Evolutionary conservation across 2,113 vertebrate species (phyloP), one percentile per base, ranked within the genome.

Genomic region (Peucedramus taeniatus): DNA sequence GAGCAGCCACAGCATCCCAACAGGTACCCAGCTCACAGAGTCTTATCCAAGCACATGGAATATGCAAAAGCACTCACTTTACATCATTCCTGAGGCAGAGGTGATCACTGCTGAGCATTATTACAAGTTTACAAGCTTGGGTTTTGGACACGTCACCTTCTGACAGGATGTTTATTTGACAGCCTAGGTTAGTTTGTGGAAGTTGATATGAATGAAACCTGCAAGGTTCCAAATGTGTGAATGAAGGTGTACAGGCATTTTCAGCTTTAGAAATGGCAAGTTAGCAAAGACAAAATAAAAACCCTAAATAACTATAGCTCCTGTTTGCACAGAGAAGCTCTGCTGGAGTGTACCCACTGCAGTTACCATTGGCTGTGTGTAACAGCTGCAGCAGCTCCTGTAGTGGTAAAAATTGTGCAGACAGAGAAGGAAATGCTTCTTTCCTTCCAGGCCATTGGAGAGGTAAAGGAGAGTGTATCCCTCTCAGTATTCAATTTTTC

Each of bases 1-100:
- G 97, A 86, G 98, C 99, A 27, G 96, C 98, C 23, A 95, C 98
- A 17, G 98, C 98, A 13, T 97, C 98, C 70, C 99, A 99, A 57
- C 98, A 99, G 99, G 99, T 99, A 98, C 56, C 15, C 31, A 78
- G 68, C 64, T 69, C 56, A 69, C 19, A 69, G 7, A 65, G 50
- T 3, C 19, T 53, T 69, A 15, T 13, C 24, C 50, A 30, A n/a
- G 23, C 31, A 47, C 31, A 11, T 11, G 51, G 20, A 33, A 13
- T 24, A 57, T 47, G 37, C 33, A 21, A 40, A 60, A 57, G 56
- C 30, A 24, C 2, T 45, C 42, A n/a, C 28, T 81, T 45, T 4
- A 7, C 40, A 30, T 45, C 44, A 30, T 60, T 81, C 51, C 59
- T 71, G 51, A 70, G 37, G 60, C 37, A 92, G 59, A 78, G 24